Base-by-base conservation (phyloP, 2,888 invertebrate species). In the Heteromurus nitidus region DNA sequence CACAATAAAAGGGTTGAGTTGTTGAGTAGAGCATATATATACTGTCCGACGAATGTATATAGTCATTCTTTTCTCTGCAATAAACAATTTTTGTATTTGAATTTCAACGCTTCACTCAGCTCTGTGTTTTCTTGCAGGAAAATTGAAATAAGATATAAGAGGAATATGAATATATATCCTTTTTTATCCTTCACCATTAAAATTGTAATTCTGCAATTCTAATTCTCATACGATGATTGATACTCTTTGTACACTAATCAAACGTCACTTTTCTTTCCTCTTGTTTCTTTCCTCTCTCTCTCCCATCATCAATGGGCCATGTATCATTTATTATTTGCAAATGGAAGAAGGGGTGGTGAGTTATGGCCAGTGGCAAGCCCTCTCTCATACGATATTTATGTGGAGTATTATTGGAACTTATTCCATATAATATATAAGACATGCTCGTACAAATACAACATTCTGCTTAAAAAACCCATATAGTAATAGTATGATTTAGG, bases 271-370 rank as follows among this genome's bases (percentile, higher is more conserved):
- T 70, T 68, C 26, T 55, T 72, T 55, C 2, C 5, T 62, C 72
- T 79, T 60, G 62, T 77, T 50, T 50, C 50, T 69, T 55, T 70
- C 64, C 24, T 28, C 36, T 79, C 53, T 60, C n/a, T n/a, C n/a
- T 69, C 36, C 9, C 68, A 62, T 67, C 64, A 28, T 50, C 47
- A 77, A 62, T 50, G 11, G 9, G 20, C 22, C 18, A 62, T 77
- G 68, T 62, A 62, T 69, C 69, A 69, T 68, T 67, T 58, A 67
- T 26, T 75, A 28, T 62, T 69, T 76, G 68, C 44, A 50, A 69
- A 77, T 68, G 47, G 36, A 58, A 62, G 60, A 62, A 77, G 69
- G 77, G 77, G 77, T 67, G 77, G 69, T 77, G 77, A 77, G 62
- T 77, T 77, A 69, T 69, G 77, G 31, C 30, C 44, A 62, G 26